phyloP scores from a whole-genome alignment of 2,888 invertebrate genomes.

The Napeogenes sylphis region DNA sequence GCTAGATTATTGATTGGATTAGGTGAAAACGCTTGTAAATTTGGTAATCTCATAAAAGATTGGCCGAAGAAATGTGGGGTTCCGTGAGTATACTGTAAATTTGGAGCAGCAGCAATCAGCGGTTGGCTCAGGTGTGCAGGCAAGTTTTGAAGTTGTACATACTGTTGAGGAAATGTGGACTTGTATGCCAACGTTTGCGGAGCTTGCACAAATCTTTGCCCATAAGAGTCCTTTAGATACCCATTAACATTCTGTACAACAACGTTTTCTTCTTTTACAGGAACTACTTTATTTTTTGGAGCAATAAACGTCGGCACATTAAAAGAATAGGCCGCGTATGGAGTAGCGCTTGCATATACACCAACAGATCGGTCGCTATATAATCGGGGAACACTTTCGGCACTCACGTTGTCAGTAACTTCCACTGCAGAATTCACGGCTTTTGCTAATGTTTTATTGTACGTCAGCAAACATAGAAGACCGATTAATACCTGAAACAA shows the following conservation, averaged over 20 bases:
- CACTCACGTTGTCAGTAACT: constrained; percentile 52
- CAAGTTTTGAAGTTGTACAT: constrained; percentile 59
- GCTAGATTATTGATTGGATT: constrained; percentile 42
- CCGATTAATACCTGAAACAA: constrained; percentile 53
- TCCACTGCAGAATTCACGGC: constrained; percentile 40
- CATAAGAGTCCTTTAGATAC: constrained; percentile 65
- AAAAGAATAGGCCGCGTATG: constrained; percentile 61
- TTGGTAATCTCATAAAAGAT: constrained; percentile 49
- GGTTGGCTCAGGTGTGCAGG: constrained; percentile 67
- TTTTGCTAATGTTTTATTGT: constrained; percentile 43
- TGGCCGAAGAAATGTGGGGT: constrained; percentile 52
- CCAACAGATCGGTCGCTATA: constrained; percentile 55
- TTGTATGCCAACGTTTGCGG: constrained; percentile 57
- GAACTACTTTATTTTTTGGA: constrained; percentile 47
- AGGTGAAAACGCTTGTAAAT: constrained; percentile 44
- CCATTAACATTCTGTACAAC: constrained; percentile 49
- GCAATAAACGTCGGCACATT: constrained; percentile 50
- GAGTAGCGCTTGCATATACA: constrained; percentile 62
- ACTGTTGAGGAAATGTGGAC: constrained; percentile 60
- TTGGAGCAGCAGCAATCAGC: constrained; percentile 50
- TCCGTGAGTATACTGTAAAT: constrained; percentile 48
- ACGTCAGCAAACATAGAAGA: constrained; percentile 51
- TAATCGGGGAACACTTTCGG: constrained; percentile 54
- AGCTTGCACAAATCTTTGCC: constrained; percentile 56
- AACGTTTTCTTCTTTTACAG: constrained; percentile 50